Base-by-base conservation (phyloP, 2,888 invertebrate species). In the Boloria selene region DNA sequence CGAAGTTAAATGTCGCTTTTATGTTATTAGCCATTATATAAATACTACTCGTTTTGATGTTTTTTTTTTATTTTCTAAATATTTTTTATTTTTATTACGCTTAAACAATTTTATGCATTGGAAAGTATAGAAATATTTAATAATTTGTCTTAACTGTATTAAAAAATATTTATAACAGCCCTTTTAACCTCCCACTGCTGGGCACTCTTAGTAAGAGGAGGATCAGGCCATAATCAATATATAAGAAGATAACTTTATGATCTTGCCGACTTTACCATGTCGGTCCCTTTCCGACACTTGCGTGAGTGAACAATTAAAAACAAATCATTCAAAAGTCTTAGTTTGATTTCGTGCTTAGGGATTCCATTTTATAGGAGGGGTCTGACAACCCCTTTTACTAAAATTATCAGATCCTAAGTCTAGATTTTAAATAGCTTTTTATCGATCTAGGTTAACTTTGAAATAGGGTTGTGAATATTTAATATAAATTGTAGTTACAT, bases 291-390 rank as follows among this genome's bases (percentile, higher is more conserved):
- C 44, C 16, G 5, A 13, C 38, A n/a, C n/a, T 52, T 49, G 61
- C 44, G 58, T n/a, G 66, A 53, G 61, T 64, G 58, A 66, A 61
- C 69, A 69, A 69, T 66, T 68, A 66, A 63, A 66, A 61, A 56
- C 60, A 61, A 64, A 69, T 69, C 53, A 66, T 69, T 61, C 49
- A 50, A 59, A 55, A 63, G 63, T 64, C 53, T 66, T 61, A 58
- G 56, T 61, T 61, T 42, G 50, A 56, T 53, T 64, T 69, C 49
- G 60, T 51, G 56, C 42, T 64, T 44, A 54, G 66, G 66, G 66
- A 31, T 60, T 55, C 54, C 42, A 50, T 56, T 64, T 56, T n/a
- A 59, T 47, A 14, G 31, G 38, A 47, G 52, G 64, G 58, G 47
- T 49, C 51, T 61, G 16, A n/a, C 44, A 38, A 64, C 58, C 58